Percentiles rank a stretch among this genome's conserved stretches.
phyloP scores from a whole-genome alignment of 2,113 vertebrate genomes.

The Eleginops maclovinus region DNA sequence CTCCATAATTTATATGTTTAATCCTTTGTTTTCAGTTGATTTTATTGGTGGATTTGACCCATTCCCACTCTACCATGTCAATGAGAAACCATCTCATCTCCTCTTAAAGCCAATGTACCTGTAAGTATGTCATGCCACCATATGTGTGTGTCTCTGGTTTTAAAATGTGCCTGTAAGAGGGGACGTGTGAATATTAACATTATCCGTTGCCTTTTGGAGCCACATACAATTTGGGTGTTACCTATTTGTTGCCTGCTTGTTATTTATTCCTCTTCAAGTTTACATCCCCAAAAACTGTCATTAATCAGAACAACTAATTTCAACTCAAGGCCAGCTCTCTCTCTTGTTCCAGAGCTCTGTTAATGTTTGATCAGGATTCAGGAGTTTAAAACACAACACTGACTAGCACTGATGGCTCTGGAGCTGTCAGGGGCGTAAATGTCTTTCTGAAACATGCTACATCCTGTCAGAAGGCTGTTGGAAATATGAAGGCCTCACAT shows the following conservation, averaged over 20 bases:
- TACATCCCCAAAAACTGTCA: neutral
- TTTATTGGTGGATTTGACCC: conserved; percentile 98
- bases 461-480: conserved; percentile 49
- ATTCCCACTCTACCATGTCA: conserved; percentile 95
- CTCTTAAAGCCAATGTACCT: conserved; percentile 92
- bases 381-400: conserved; percentile 2
- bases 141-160: conserved; percentile 13
- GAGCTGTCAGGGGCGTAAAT: conserved; percentile 28
- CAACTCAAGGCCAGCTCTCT: neutral
- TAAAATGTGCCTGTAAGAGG: conserved; percentile 2
- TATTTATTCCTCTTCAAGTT: neutral
- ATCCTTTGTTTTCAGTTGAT: conserved; percentile 92
- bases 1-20: conserved; percentile 68
- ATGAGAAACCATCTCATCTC: conserved; percentile 93
- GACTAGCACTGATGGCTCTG: neutral
- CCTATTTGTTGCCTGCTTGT: neutral
- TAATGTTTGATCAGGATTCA: neutral
- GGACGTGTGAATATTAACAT: conserved; percentile 9
- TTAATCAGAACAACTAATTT: neutral
- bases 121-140: conserved; percentile 85
- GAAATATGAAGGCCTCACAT: conserved; percentile 21
- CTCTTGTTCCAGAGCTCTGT: neutral
- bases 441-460: conserved; percentile 45
- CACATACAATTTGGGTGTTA: neutral
- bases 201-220: neutral